Conservation (phyloP, 2,797 vertebrate genomes). For the Crax fasciolata region DNA sequence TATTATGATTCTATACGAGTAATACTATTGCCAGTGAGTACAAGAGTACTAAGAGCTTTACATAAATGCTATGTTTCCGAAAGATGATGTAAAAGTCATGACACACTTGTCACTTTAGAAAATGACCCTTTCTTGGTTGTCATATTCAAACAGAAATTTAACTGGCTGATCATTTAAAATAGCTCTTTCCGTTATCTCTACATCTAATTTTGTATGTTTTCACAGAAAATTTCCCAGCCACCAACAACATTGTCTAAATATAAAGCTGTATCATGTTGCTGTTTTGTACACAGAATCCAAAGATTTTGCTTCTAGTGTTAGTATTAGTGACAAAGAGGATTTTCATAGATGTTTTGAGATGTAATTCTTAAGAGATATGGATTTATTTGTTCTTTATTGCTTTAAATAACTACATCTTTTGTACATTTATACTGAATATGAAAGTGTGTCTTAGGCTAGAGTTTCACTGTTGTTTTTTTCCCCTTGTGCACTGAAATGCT, state of each 20-base stretch:
- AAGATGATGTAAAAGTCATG: not conserved
- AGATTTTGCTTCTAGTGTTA: conserved; percentile 10
- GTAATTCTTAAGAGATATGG: not conserved
- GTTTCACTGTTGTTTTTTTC: not conserved
- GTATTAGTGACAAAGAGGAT: not conserved
- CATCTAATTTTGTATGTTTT: not conserved
- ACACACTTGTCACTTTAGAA: not conserved
- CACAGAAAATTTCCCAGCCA: not conserved
- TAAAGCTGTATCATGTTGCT: not conserved
- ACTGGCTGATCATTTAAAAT: not conserved
- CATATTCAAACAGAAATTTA: not conserved
- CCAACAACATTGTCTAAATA: not conserved
- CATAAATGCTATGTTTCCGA: not conserved
- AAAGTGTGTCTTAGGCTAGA: not conserved
- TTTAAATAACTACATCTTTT: not conserved
- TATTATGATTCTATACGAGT: not conserved
- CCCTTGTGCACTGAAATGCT: conserved; percentile 28
- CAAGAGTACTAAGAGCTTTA: not conserved
- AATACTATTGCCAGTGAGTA: not conserved
- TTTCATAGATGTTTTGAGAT: not conserved
- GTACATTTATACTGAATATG: not conserved
- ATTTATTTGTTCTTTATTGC: not conserved
- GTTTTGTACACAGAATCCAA: not conserved
- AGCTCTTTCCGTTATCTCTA: not conserved
- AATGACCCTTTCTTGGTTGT: not conserved